Conservation (phyloP, 2,797 vertebrate genomes). For the Tragopan temminckii region DNA sequence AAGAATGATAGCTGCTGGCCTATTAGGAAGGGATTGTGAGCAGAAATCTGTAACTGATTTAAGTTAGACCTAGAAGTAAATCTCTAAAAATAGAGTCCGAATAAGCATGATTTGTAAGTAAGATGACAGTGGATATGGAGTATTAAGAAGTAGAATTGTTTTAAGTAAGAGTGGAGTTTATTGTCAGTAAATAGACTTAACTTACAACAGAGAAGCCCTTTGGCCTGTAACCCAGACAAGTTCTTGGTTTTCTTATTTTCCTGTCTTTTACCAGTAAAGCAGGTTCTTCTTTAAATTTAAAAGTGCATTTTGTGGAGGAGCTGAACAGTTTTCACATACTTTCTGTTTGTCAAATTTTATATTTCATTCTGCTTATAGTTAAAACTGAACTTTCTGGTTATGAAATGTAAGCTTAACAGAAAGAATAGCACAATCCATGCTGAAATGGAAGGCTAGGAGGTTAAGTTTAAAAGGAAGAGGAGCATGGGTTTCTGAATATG, state of each 20-base stretch:
- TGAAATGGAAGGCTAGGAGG: not conserved
- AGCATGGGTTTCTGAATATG: not conserved
- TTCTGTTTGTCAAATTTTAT: not conserved
- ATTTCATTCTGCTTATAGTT: not conserved
- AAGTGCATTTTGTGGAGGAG: not conserved
- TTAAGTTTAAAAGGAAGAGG: not conserved
- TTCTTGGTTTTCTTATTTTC: not conserved
- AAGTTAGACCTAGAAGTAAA: not conserved
- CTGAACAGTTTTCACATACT: not conserved
- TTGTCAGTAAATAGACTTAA: not conserved
- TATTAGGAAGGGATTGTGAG: not conserved
- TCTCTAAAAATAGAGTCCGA: not conserved
- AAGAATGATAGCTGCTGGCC: too few relatives aligned
- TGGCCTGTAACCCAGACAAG: not conserved
- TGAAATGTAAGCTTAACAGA: not conserved
- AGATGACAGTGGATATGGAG: not conserved
- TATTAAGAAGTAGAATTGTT: not conserved
- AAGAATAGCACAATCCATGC: not conserved
- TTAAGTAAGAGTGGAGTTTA: not conserved
- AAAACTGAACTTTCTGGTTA: not conserved
- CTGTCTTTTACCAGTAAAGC: not conserved
- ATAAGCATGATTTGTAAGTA: not conserved
- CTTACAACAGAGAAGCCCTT: not conserved
- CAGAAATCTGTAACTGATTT: not conserved
- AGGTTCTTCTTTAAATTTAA: not conserved